These are phyloP conservation scores for Cheirogaleus major DNA, from an alignment of 2,797 vertebrate species.

Conservation along the genomic window DNA sequence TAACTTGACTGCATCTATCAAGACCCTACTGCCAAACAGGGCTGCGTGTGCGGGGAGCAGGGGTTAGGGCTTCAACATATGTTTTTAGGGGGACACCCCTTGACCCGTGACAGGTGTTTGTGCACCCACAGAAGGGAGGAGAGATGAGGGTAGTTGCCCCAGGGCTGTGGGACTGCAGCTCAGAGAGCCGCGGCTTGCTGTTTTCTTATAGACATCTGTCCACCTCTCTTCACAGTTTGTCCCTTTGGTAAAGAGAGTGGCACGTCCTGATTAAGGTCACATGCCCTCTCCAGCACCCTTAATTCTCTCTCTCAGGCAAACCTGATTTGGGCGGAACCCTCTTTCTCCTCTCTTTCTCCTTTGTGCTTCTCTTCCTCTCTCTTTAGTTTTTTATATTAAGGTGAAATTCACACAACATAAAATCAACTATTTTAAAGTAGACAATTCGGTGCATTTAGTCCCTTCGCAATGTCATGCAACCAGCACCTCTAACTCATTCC, in stretches of 20 bases:
- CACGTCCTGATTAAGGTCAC: neutral
- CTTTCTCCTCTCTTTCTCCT: neutral
- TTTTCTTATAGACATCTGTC: neutral
- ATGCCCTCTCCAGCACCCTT: neutral
- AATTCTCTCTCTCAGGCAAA: neutral
- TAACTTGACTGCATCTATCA: neutral
- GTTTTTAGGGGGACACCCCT: neutral
- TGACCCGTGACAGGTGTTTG: neutral
- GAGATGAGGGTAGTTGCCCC: neutral
- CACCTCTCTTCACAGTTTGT: rapidly evolving
- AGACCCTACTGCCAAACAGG: neutral
- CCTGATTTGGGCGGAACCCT: neutral
- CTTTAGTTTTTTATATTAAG: neutral
- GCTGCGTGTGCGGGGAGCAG: neutral
- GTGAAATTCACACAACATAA: neutral
- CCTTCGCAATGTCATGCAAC: too few species aligned
- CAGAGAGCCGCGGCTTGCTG: neutral
- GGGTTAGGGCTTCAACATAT: neutral
- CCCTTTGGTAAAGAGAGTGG: rapidly evolving
- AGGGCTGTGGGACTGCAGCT: neutral
- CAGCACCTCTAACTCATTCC: neutral
- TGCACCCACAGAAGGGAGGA: neutral
- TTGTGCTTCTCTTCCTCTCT: too few species aligned
- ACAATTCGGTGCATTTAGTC: neutral
- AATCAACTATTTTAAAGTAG: neutral